Base-by-base conservation (phyloP, 2,113 vertebrate species). In the Copsychus sechellarum region DNA sequence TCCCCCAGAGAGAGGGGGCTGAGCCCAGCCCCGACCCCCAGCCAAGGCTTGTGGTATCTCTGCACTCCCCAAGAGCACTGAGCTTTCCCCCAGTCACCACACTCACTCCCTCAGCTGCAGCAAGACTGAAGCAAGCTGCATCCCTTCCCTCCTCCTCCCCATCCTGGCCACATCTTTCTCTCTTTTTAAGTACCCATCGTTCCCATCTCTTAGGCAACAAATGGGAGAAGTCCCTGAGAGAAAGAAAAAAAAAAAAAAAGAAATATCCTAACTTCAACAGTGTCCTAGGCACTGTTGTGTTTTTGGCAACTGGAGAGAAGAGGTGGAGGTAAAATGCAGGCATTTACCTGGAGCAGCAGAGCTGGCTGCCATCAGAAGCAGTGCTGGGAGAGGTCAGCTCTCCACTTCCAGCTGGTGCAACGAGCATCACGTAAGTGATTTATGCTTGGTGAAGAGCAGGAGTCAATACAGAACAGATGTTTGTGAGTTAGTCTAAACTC, bases 401-500 rank as follows among this genome's bases (percentile, higher is more conserved):
- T 66, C 45, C 22, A 9, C 18, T 81, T 64, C 65, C 57, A 90
- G n/a, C 24, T 87, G 48, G 8, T 71, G 24, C 45, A 53, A 64
- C 31, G 2, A 0, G 34, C n/a, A 11, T 58, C 22, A 12, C 0
- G 0, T 26, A 54, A 73, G 23, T n/a, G 72, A 56, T 47, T 62
- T 45, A 33, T 1, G 1, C 61, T 54, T 3, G 1, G 21, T 42
- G 34, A 79, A 56, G 33, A 87, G 18, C 4, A 2, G 71, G 80
- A 90, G 31, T 78, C 54, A 77, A 42, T 48, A 42, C 17, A 48
- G 28, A 80, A 14, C 31, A 88, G 48, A 48, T 66, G 48, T 6
- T 73, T 85, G 62, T 93, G 62, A 76, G 29, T 92, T 76, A 82
- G 24, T 53, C n/a, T 90, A 70, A 93, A 86, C 62, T 78, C 42